Conservation (phyloP, 2,888 invertebrate species). For the Mesochorus sp. region DNA sequence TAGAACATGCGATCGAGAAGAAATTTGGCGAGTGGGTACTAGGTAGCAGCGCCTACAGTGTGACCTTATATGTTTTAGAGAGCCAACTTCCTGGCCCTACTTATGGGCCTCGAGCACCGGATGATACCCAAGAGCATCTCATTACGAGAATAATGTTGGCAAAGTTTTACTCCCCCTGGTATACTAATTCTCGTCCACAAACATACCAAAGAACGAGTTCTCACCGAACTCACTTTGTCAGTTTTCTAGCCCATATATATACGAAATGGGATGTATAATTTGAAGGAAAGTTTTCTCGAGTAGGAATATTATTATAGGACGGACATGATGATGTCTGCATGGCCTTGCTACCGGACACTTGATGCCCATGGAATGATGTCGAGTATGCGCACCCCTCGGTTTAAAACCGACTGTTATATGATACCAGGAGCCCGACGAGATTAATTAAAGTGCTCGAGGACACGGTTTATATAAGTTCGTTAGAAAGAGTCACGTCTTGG, state of each 20-base stretch:
- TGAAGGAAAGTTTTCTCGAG: slow-evolving; percentile 35
- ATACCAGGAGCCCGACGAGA: slow-evolving; percentile 33
- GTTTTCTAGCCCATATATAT: not conserved
- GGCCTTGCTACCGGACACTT: not conserved
- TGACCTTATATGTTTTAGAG: not conserved
- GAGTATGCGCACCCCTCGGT: slow-evolving; percentile 6
- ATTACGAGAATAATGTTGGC: slow-evolving; percentile 27
- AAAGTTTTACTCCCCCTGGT: not conserved
- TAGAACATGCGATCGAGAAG: too few species aligned
- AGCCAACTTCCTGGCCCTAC: too few species aligned
- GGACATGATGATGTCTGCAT: not conserved
- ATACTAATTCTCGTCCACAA: slow-evolving; percentile 8
- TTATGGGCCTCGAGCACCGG: too few species aligned
- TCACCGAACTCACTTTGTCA: not conserved
- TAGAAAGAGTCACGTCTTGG: slow-evolving; percentile 24
- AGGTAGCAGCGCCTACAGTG: too few species aligned
- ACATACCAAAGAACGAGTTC: slow-evolving; percentile 14
- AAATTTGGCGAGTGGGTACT: too few species aligned
- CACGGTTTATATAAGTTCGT: slow-evolving; percentile 30
- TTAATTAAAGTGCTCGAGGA: slow-evolving; percentile 49
- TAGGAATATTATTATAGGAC: slow-evolving; percentile 2
- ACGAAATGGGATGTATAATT: slow-evolving; percentile 5
- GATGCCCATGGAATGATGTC: slow-evolving; percentile 34
- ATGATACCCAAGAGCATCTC: slow-evolving; percentile 20
- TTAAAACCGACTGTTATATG: slow-evolving; percentile 18